Evolutionary conservation across 2,888 invertebrate species (phyloP), one percentile per base, ranked within the genome.

Genomic region (Theretra japonica): DNA sequence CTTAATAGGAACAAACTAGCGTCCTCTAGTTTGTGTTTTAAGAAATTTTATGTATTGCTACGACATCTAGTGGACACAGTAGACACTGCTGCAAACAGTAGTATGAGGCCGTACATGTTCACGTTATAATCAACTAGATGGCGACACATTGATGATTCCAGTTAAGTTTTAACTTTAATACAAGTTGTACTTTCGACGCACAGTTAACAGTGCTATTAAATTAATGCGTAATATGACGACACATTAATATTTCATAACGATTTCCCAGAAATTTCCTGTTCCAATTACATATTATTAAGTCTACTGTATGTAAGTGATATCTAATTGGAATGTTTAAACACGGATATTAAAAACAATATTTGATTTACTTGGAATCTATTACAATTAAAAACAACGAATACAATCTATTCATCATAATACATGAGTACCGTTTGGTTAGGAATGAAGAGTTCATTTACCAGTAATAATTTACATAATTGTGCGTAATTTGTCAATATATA

Each of bases 201-300:
- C 11, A 21, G 62, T 62, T 62, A 62, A 41, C 62, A 62, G 62
- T 33, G 4, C 65, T 48, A 65, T 23, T 65, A 48, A 65, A 65
- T 65, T 48, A 41, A 30, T 57, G 33, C 5, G 33, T 57, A 33
- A 19, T 57, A 58, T 56, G 28, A 56, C 30, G 21, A 56, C 23
- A 33, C 58, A 68, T 69, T n/a, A 53, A 19, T 69, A 69, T 53
- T 56, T 56, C 28, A 25, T 56, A 56, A 69, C 8, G n/a, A 56
- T 53, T 30, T 56, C 69, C 28, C 17, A 41, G 41, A 65, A 65
- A 17, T 65, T 48, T 65, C 65, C 65, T 62, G 62, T 21, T 21
- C 33, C 33, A 62, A 21, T 62, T 62, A 48, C 17, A 23, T 65
- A 23, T 48, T n/a, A 7, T 23, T 8, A 25, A 62, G 2, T 41